Base-by-base conservation (phyloP, 2,113 vertebrate species). In the Panthera tigris region DNA sequence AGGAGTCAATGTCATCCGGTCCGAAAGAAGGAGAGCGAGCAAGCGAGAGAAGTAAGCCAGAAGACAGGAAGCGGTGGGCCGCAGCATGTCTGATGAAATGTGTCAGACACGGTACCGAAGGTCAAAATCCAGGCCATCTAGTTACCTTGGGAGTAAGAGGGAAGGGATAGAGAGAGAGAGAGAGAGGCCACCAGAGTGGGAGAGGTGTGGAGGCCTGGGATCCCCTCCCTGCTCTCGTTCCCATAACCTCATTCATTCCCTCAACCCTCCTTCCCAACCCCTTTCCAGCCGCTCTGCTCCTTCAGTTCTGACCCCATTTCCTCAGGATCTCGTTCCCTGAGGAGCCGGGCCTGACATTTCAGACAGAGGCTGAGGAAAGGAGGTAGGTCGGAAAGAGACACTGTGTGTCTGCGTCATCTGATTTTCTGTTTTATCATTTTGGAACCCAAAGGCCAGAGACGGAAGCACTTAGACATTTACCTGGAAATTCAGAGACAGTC, bases 241-340 rank as follows among this genome's bases (percentile, higher is more conserved):
- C 74, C 96, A 66, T 98, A 98, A 98, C 98, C 98, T 98, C 97
- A 97, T 98, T 98, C 96, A 68, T 97, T 96, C 91, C 96, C 39
- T 94, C 90, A 76, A 52, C 71, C 68, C 92, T 96, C 97, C 94
- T 98, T 97, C 87, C 94, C 92, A 81, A 16, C 90, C 87, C 95
- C 90, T 92, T 96, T 96, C 94, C 61, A 65, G 69, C 83, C 94
- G 95, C 84, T 92, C 95, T 61, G 74, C 93, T 97, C 97, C 97
- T 97, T 95, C 48, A 63, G 97, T 68, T 94, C 97, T 98, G 98
- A 98, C 98, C 98, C 97, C 98, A 84, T 98, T 98, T 98, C 97
- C 95, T 98, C 83, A 97, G 94, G 97, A 97, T 98, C 95, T 98
- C 27, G 1, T 97, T 98, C 97, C 97, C 98, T n/a, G 90, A 97